These are phyloP conservation scores for Nothocercus nigrocapillus DNA, from an alignment of 2,113 vertebrate genomes.

Conservation along the genomic window DNA sequence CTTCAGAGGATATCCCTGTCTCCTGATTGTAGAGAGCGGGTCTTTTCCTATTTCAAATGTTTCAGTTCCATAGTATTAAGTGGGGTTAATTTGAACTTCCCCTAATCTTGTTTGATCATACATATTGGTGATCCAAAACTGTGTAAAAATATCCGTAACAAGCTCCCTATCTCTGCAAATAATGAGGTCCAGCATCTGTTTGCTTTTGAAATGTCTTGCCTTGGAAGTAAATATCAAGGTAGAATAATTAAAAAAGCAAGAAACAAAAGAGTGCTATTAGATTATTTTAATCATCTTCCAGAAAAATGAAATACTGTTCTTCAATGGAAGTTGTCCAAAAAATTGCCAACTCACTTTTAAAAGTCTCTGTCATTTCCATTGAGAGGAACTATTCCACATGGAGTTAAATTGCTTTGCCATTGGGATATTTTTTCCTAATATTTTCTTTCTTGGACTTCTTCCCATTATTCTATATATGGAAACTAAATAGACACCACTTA, in stretches of 20 bases:
- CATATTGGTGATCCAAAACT: neutral
- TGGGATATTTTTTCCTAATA: neutral
- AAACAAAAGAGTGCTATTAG: neutral
- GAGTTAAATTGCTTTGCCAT: neutral
- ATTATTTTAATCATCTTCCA: neutral
- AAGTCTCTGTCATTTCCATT: neutral
- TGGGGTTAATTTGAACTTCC: neutral
- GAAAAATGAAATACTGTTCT: neutral
- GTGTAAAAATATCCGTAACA: neutral
- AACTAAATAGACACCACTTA: neutral
- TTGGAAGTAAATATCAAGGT: conserved; percentile 15
- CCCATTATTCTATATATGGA: neutral
- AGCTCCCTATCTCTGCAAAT: neutral
- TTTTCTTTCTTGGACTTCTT: neutral
- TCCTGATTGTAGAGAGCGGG: neutral
- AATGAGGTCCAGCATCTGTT: neutral
- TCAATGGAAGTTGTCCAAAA: neutral
- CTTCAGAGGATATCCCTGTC: neutral
- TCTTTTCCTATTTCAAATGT: neutral
- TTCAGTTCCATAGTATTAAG: neutral
- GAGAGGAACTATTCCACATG: neutral
- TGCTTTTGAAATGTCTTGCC: neutral
- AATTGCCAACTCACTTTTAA: neutral
- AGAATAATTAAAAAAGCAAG: neutral
- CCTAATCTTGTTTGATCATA: neutral